Evolutionary conservation across 1,140 invertebrate genomes (phyloP), one percentile per base, ranked within the genome.

Genomic region (Lepidotrigona ventralis): DNA sequence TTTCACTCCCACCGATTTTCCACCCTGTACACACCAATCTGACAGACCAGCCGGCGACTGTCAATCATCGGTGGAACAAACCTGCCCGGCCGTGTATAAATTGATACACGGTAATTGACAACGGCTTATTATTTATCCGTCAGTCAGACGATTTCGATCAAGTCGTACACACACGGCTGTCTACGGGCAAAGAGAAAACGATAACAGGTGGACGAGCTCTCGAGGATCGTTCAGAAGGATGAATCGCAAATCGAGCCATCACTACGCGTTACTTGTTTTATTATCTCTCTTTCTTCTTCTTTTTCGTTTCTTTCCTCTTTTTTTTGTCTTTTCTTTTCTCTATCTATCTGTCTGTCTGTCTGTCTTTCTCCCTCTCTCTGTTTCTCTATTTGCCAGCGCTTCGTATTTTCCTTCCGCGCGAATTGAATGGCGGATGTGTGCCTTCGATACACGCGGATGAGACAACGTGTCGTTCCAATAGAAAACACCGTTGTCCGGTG

Each of bases 121-220:
- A 91, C 89, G 87, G 90, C 88, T 92, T 91, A 91, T 92, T 90
- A 91, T 91, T 86, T 89, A 91, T 91, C 90, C 90, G 92, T 90
- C 90, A 90, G 85, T 60, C 82, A 76, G 70, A 73, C 87, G 87
- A 91, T 92, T 90, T 91, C 88, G 89, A 63, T 82, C 77, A 82
- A 73, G 64, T 71, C n/a, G 80, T 72, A 74, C 64, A 56, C 54
- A 60, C 33, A 15, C 21, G 2, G 6, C 33, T 68, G 51, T 54
- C 26, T 54, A 54, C 3, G 51, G 14, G 12, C 4, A 23, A 19
- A 58, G 46, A 51, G 26, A 14, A 46, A 75, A 60, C 11, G 73
- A 75, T 63, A 63, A 76, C 33, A 19, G 33, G 14, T 60, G 73
- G 33, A 75, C 19, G 46, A 15, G 51, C 63, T 51, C 69, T 46